These are phyloP conservation scores for Eublepharis macularius DNA, from an alignment of 2,113 vertebrate genomes.

Conservation along the genomic window DNA sequence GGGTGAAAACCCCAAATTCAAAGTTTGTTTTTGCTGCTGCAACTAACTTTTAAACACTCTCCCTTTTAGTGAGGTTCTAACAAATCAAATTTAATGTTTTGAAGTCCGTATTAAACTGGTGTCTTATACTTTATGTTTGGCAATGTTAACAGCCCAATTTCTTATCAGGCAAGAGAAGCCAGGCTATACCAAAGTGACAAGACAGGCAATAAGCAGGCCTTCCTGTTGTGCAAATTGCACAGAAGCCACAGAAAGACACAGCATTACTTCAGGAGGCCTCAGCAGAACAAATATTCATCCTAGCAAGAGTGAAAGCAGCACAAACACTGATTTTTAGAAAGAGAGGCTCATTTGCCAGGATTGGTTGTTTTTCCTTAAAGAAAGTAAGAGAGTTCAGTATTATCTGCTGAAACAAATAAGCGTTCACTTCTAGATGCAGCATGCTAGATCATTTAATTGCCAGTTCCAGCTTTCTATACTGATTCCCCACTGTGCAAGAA, in stretches of 20 bases:
- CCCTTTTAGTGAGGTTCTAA: no score
- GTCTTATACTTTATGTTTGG: neutral
- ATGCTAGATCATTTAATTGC: constrained; percentile 31
- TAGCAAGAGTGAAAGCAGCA: constrained; percentile 1
- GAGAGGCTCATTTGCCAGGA: neutral
- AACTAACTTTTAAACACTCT: no score
- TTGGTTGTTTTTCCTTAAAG: constrained; percentile 26
- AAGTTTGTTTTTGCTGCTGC: neutral
- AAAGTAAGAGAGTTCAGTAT: constrained; percentile 32
- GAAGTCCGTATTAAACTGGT: neutral
- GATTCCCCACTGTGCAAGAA: constrained; percentile 36
- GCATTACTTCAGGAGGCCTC: neutral
- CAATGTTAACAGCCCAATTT: neutral
- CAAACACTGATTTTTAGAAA: neutral
- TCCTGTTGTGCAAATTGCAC: neutral
- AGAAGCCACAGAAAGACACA: neutral
- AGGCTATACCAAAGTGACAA: neutral
- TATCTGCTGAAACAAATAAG: constrained; percentile 46
- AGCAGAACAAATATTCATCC: neutral
- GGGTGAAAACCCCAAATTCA: neutral
- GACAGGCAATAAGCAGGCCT: neutral
- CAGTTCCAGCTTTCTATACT: constrained; percentile 33
- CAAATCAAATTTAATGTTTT: neutral
- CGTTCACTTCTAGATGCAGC: constrained; percentile 35
- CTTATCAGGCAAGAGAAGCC: neutral